Conservation (phyloP, 2,888 invertebrate genomes). For the Nebria brevicollis region DNA sequence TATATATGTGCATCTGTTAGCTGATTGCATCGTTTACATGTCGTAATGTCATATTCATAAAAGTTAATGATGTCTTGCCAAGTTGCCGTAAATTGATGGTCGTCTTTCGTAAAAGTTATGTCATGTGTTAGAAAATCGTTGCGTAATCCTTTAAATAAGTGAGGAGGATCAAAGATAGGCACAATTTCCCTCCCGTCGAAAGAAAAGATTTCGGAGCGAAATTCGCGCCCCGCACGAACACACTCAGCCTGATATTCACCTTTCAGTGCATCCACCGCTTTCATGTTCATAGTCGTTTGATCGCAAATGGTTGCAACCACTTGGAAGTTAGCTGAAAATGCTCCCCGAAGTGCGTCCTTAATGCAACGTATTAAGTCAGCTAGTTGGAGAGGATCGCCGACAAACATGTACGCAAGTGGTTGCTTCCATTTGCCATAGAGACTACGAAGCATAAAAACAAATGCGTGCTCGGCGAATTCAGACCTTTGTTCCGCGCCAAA, state of each 20-base stretch:
- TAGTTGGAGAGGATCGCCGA: no score
- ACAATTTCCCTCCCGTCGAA: slow-evolving; percentile 20
- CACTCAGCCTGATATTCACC: neutral
- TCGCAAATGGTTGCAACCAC: slow-evolving; percentile 16
- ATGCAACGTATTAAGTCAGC: slow-evolving; percentile 17
- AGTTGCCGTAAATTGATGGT: no score
- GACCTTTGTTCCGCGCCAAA: neutral
- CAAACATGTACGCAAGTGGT: neutral
- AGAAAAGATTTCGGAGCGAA: neutral
- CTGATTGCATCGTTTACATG: no score
- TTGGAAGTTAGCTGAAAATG: slow-evolving; percentile 7
- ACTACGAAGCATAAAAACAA: no score
- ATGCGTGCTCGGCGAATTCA: no score
- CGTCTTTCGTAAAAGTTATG: no score
- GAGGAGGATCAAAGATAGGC: slow-evolving; percentile 18
- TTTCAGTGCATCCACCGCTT: neutral
- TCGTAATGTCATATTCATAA: no score
- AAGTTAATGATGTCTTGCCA: no score
- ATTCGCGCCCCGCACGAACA: slow-evolving; percentile 6
- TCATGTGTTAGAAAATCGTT: neutral
- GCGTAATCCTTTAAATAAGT: slow-evolving; percentile 9
- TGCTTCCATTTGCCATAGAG: slow-evolving; percentile 10
- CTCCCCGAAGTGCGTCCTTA: neutral
- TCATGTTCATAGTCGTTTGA: neutral
- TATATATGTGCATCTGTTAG: no score